These are phyloP conservation scores for Teinopalpus imperialis DNA, from an alignment of 2,888 invertebrate genomes.

Conservation along the genomic window DNA sequence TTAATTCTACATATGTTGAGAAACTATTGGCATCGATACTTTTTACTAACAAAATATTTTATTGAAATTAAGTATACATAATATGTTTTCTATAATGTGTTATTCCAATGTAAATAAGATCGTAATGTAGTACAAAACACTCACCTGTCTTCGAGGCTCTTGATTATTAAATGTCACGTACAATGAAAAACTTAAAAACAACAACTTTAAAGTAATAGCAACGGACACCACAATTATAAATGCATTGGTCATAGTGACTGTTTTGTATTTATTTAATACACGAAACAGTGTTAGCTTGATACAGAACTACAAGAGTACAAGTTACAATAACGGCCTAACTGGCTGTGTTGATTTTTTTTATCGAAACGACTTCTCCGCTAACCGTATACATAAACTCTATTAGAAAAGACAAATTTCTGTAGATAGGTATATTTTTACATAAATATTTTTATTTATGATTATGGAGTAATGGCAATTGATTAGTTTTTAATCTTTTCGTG, in stretches of 20 bases:
- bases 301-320: constrained; percentile 53
- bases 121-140: constrained; percentile 1
- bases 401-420: constrained; percentile 36
- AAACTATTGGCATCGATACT: too few relatives aligned
- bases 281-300: constrained; percentile 2
- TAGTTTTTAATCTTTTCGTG: constrained; percentile 4
- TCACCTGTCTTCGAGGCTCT: constrained; percentile 23
- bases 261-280: neutral
- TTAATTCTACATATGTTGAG: too few relatives aligned
- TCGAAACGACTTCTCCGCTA: constrained; percentile 48
- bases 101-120: too few relatives aligned
- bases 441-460: neutral
- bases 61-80: too few relatives aligned
- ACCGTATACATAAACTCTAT: constrained; percentile 35
- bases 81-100: too few relatives aligned
- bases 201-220: constrained; percentile 63
- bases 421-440: neutral
- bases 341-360: constrained; percentile 55
- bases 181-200: constrained; percentile 69
- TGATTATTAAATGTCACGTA: constrained; percentile 56
- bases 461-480: neutral
- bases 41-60: too few relatives aligned
- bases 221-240: constrained; percentile 70
- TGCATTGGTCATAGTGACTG: constrained; percentile 36
- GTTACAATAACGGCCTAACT: constrained; percentile 39